Conservation (phyloP, 1,140 invertebrate genomes). For the Charaxes varanes region DNA sequence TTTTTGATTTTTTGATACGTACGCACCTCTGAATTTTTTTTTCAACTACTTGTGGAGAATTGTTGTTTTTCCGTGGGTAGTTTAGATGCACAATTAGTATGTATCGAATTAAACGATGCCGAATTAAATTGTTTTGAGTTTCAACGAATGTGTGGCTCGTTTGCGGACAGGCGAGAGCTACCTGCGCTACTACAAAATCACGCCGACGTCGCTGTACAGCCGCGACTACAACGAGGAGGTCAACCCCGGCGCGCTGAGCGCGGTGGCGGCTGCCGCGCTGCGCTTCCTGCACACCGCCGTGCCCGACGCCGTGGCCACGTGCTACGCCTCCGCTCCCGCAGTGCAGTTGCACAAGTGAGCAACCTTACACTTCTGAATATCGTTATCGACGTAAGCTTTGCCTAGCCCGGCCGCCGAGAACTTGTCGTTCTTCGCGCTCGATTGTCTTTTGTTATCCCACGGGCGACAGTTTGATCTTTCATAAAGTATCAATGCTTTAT, state of each 20-base stretch:
- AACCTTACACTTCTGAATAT: not conserved
- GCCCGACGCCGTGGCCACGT: slow-evolving; percentile 56
- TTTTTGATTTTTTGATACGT: not conserved
- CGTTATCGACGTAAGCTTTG: no score
- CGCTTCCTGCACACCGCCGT: slow-evolving; percentile 78
- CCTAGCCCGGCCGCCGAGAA: no score
- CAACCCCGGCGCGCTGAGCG: slow-evolving; percentile 78
- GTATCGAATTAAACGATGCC: no score
- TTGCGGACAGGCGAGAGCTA: slow-evolving; percentile 76
- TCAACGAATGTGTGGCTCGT: no score
- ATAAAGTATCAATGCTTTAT: no score
- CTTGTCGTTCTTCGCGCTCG: no score
- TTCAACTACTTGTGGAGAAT: no score
- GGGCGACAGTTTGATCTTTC: no score
- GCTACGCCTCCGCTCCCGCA: slow-evolving; percentile 33
- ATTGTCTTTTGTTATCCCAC: no score
- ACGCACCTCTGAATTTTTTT: no score
- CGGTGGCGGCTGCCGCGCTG: slow-evolving; percentile 78
- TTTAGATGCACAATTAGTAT: no score
- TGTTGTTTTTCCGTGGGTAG: no score
- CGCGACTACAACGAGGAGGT: slow-evolving; percentile 77
- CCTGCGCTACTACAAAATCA: slow-evolving; percentile 75
- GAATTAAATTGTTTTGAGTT: slow-evolving; percentile 6
- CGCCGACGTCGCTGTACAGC: slow-evolving; percentile 72
- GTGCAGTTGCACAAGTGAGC: slow-evolving; percentile 47